Evolutionary conservation across 2,797 vertebrate genomes (phyloP).

Genomic region (Melanogrammus aeglefinus): DNA sequence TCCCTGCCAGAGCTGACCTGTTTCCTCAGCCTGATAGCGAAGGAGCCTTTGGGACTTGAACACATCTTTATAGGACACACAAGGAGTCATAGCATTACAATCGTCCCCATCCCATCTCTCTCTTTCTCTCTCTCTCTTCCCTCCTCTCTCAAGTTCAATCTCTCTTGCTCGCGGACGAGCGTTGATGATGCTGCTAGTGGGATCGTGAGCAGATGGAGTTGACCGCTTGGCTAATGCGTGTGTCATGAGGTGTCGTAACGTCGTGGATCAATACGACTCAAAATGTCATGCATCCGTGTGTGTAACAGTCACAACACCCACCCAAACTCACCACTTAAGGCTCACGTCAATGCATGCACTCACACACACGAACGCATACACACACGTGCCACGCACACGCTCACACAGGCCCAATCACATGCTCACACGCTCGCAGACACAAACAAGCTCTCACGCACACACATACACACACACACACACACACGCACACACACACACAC

Average conservation of each 20-base stretch:
- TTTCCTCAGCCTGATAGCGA: slow-evolving; percentile 24
- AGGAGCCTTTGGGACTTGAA: slow-evolving; percentile 28
- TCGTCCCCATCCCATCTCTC: too few relatives aligned
- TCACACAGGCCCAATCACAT: background rate
- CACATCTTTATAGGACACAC: slow-evolving; percentile 29
- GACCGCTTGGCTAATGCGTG: background rate
- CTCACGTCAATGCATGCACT: background rate
- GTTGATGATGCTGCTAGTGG: background rate
- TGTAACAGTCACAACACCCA: slow-evolving; percentile 8
- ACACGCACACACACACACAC: background rate
- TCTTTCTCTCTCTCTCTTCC: too few relatives aligned
- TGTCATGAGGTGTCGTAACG: slow-evolving; percentile 1
- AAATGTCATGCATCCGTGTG: background rate
- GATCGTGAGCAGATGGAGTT: slow-evolving; percentile 9
- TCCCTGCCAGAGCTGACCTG: slow-evolving; percentile 30
- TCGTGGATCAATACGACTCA: slow-evolving; percentile 15
- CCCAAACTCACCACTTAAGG: background rate
- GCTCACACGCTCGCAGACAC: too few relatives aligned
- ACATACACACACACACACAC: background rate
- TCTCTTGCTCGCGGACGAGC: too few relatives aligned
- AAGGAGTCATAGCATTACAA: slow-evolving; percentile 23
- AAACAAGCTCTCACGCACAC: too few relatives aligned
- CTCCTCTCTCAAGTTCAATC: too few relatives aligned
- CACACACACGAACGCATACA: background rate
- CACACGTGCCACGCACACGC: background rate